Percentiles rank a stretch among this genome's conserved stretches.
These are phyloP conservation scores for Lytechinus pictus DNA, from an alignment of 35 echinoderm and acorn worm genomes.

Conservation along the genomic window DNA sequence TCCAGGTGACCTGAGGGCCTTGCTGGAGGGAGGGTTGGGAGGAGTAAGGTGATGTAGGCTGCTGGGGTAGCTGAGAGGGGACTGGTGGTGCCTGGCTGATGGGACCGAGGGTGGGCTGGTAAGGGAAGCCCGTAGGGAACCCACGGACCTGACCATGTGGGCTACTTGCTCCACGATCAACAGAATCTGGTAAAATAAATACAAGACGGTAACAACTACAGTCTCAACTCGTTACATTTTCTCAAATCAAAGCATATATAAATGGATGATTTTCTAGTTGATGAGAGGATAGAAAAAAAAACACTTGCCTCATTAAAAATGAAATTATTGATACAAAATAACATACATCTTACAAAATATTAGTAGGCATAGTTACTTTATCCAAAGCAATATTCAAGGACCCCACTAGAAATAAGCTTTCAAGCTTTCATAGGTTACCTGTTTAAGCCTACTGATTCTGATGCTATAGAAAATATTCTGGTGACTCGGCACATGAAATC, in stretches of 20 bases:
- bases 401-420: too few relatives aligned
- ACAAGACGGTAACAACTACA: not conserved
- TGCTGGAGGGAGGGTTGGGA: constrained; percentile 58
- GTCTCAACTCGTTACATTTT: not conserved
- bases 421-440: too few relatives aligned
- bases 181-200: constrained; percentile 38
- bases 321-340: too few relatives aligned
- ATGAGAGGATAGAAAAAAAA: too few relatives aligned
- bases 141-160: constrained; percentile 59
- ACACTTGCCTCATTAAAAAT: too few relatives aligned
- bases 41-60: constrained; percentile 53
- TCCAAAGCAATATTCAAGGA: too few relatives aligned
- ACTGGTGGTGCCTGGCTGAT: constrained; percentile 50
- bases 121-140: constrained; percentile 44
- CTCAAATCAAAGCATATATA: not conserved
- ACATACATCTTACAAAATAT: too few relatives aligned
- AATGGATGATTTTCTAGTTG: not conserved
- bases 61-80: constrained; percentile 50
- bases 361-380: too few relatives aligned
- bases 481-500: too few relatives aligned
- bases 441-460: too few relatives aligned
- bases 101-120: constrained; percentile 58
- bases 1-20: constrained; percentile 69
- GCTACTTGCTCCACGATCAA: constrained; percentile 56
- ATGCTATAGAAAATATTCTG: too few relatives aligned